Evolutionary conservation across 2,797 vertebrate species (phyloP), one percentile per base, ranked within the genome.

Genomic region (Notamacropus eugenii): DNA sequence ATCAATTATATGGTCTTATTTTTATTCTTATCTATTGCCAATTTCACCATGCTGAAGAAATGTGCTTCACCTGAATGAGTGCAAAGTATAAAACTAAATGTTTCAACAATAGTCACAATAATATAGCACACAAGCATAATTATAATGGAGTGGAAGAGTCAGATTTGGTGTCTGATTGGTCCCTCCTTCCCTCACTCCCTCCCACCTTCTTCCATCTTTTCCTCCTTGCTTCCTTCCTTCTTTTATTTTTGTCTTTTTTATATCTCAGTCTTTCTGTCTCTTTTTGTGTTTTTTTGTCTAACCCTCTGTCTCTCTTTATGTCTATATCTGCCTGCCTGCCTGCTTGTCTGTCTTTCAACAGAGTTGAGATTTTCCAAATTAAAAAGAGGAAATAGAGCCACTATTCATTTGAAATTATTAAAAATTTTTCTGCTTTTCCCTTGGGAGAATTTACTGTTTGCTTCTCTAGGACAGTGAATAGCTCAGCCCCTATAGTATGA

Each of bases 11-110:
- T 62, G 3, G 92, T 90, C 55, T 97, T 96, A 87, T 93, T 40
- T 67, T 67, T 94, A 87, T 87, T 95, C 34, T 94, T 12, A 46
- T 94, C 93, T 95, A 67, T 93, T 59, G 19, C 87, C 94, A 97
- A 94, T 96, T 96, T 59, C 1, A 56, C 28, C 46, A 57, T 93
- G 94, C 58, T 94, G 87, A 56, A 95, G 55, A 95, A 92, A 96
- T 90, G 40, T 67, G 27, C 93, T 96, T 94, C 93, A 93, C 34
- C 57, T 93, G 34, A 90, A 82, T 94, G 55, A 96, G 95, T 93
- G 52, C 4, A 91, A 82, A 82, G 46, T 90, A 94, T 94, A 95
- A 59, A 95, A 92, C 29, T 57, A 94, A 97, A 90, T 24, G 50
- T 93, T 96, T 96, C 55, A 55, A 24, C 24, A 97, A 19, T 46